Evolutionary conservation across 2,797 vertebrate species (phyloP), one percentile per base, ranked within the genome.

Genomic region (Eulemur coronatus): DNA sequence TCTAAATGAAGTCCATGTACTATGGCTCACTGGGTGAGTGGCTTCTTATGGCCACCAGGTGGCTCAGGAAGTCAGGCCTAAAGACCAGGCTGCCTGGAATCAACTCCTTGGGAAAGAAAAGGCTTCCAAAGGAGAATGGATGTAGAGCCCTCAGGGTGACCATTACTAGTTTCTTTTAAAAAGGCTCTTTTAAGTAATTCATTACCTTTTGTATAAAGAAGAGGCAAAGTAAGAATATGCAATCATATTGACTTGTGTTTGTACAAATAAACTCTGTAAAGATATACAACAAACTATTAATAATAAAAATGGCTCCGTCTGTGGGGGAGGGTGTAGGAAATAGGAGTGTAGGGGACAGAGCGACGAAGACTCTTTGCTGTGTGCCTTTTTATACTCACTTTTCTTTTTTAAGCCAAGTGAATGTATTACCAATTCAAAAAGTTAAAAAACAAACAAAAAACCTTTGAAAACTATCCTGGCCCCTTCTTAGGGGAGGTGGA

Each of bases 31-130:
- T 38, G 89, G 17, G 22, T 38, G 73, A 94, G 38, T 84, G 69
- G 67, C 82, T 38, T 20, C 89, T n/a, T 5, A 6, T 1, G 52
- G 46, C 91, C 91, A 96, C 95, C 70, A 95, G 97, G 94, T 76
- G 96, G 93, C 89, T 59, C 4, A 41, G 46, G 65, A 82, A 50
- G 50, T 26, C 2, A 8, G 17, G 65, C 46, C 89, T 84, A 63
- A 80, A 50, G 28, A 63, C 48, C 48, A 59, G 48, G 48, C 57
- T 63, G 26, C 28, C 72, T 12, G 41, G 86, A 90, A 55, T 24
- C 17, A 50, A 88, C 35, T 43, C 30, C 43, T 14, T 1, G 38
- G 8, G 26, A 88, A 89, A 55, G 30, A 73, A 59, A 81, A 84
- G 18, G 35, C 14, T 28, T 81, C 57, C 15, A 11, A 15, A 30